Evolutionary conservation across 2,888 invertebrate species (phyloP).

Genomic region (Drosophila macrospina): DNA sequence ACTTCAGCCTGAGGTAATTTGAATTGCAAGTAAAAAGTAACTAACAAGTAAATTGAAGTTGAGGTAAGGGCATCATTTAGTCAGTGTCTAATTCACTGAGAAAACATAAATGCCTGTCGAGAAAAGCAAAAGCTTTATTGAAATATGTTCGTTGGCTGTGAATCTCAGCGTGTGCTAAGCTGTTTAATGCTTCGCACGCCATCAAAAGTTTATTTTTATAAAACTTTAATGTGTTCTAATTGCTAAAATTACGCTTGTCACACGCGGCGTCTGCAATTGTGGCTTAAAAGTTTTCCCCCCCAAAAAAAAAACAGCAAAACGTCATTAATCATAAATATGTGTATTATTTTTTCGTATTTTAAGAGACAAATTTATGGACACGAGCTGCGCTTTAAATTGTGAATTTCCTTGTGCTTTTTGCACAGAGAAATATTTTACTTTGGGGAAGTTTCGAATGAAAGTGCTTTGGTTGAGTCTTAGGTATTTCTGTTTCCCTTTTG

Average conservation of each 20-base stretch:
- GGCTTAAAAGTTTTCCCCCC: slow-evolving; percentile 27
- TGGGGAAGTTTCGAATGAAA: slow-evolving; percentile 1
- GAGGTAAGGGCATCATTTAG: slow-evolving; percentile 26
- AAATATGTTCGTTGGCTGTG: slow-evolving; percentile 22
- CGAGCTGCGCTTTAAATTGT: slow-evolving; percentile 1
- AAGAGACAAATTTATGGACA: no score
- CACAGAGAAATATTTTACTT: slow-evolving; percentile 1
- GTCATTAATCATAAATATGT: slow-evolving; percentile 22
- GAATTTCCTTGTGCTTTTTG: slow-evolving; percentile 6
- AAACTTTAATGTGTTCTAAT: slow-evolving; percentile 74
- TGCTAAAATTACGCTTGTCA: slow-evolving; percentile 51
- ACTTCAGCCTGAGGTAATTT: slow-evolving; percentile 12
- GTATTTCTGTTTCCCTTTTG: slow-evolving; percentile 20
- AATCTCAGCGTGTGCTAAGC: slow-evolving; percentile 57
- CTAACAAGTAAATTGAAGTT: neutral
- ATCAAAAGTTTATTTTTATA: slow-evolving; percentile 59
- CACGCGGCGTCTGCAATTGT: slow-evolving; percentile 14
- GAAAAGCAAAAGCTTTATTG: slow-evolving; percentile 21
- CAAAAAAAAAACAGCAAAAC: slow-evolving; percentile 33
- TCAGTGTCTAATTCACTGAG: slow-evolving; percentile 9
- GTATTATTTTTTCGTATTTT: neutral
- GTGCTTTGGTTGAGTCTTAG: neutral
- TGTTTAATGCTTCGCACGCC: slow-evolving; percentile 29
- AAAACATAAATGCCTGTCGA: slow-evolving; percentile 26
- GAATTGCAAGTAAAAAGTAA: neutral